These are phyloP conservation scores for Mastacembelus armatus DNA, from an alignment of 2,797 vertebrate species.

Conservation along the genomic window DNA sequence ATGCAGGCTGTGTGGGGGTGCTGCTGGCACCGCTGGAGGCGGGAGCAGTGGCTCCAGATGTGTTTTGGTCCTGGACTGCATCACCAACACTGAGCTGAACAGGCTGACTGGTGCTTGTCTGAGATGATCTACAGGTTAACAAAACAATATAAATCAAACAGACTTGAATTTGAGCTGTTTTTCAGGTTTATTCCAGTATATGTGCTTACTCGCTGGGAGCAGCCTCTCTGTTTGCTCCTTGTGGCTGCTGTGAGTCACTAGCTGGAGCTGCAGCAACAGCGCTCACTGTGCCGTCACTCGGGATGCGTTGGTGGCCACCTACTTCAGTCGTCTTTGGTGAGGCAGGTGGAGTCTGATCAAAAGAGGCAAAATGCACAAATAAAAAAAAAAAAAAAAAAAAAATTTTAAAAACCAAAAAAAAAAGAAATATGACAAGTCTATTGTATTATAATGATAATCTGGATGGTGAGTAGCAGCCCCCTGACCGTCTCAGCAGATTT, in stretches of 20 bases:
- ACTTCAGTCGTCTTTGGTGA: conserved; percentile 90
- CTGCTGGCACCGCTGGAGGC: conserved; percentile 56
- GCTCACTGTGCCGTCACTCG: conserved; percentile 89
- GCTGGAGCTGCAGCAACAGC: conserved; percentile 83
- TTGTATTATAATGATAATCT: too few species aligned
- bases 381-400: neutral
- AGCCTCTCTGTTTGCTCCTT: conserved; percentile 87
- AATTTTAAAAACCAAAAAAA: too few species aligned
- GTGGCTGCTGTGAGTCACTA: conserved; percentile 89
- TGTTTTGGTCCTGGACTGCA: conserved; percentile 68
- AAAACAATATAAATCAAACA: neutral
- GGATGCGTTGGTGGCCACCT: conserved; percentile 87
- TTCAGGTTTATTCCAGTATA: neutral
- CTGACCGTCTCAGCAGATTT: conserved; percentile 68
- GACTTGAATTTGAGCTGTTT: neutral
- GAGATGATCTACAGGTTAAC: conserved; percentile 84
- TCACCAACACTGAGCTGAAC: conserved; percentile 88
- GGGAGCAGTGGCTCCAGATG: conserved; percentile 14
- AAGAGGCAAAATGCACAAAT: neutral
- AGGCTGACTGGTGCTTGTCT: conserved; percentile 85
- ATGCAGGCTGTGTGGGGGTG: conserved; percentile 82
- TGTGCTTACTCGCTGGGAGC: conserved; percentile 88
- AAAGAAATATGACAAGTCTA: neutral
- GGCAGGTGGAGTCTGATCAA: conserved; percentile 87
- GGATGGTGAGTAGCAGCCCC: conserved; percentile 1